phyloP scores from a whole-genome alignment of 2,113 vertebrate genomes.

The Chrysemys picta region DNA sequence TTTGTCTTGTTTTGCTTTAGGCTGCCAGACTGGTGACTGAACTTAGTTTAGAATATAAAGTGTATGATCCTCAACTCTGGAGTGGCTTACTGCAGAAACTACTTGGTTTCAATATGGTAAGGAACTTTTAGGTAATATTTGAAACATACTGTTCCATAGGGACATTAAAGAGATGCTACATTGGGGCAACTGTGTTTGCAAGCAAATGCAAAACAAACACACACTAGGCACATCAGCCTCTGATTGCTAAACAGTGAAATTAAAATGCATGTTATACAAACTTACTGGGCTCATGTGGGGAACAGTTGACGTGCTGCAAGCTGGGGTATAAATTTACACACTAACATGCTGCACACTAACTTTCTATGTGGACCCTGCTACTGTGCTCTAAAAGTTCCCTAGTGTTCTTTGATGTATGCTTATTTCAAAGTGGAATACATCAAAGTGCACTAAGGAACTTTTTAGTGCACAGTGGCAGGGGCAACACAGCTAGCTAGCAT shows the following conservation, averaged over 20 bases:
- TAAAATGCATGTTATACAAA: background rate
- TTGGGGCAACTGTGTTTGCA: background rate
- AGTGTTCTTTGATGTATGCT: background rate
- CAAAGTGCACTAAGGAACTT: background rate
- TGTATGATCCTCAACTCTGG: slow-evolving; percentile 93
- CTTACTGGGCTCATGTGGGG: background rate
- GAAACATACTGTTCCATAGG: background rate
- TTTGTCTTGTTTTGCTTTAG: slow-evolving; percentile 70
- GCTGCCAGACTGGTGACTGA: slow-evolving; percentile 91
- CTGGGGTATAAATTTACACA: background rate
- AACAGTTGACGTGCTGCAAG: no score
- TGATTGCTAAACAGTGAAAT: background rate
- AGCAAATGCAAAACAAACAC: background rate
- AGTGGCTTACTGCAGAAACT: slow-evolving; percentile 93
- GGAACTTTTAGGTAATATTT: background rate
- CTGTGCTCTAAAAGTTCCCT: background rate
- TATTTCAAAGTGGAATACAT: background rate
- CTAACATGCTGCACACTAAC: background rate
- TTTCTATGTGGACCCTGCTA: background rate
- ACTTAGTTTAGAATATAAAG: slow-evolving; percentile 90
- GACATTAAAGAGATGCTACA: background rate
- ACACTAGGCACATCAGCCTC: background rate
- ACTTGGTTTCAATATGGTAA: slow-evolving; percentile 90
- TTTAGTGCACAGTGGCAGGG: background rate
- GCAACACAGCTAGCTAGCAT: background rate